Percentiles rank a stretch among this genome's conserved stretches.
Evolutionary conservation across 2,113 vertebrate genomes (phyloP).

Genomic region (Anser cygnoides): DNA sequence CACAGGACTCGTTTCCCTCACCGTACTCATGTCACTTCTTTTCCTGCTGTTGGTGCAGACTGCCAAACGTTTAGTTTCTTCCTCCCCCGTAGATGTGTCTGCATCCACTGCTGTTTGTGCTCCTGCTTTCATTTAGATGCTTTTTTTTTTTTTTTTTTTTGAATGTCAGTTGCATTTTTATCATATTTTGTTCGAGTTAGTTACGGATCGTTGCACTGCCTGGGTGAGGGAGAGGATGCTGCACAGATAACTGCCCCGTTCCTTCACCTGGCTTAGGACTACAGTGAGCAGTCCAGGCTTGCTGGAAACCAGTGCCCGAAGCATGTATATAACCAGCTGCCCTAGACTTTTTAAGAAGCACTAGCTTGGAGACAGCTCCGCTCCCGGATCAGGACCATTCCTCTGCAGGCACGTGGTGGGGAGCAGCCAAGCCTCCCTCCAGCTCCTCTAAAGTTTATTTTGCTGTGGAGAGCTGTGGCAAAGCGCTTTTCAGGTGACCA

Average conservation of each 20-base stretch:
- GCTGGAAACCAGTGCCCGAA: background rate
- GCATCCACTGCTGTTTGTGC: background rate
- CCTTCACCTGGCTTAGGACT: background rate
- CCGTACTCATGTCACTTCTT: background rate
- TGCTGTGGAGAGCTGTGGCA: background rate
- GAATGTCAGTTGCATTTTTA: background rate
- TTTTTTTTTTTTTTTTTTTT: background rate
- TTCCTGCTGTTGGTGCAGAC: background rate
- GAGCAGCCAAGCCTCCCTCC: background rate
- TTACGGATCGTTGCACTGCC: fast-evolving
- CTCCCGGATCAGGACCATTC: background rate
- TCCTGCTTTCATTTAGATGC: background rate
- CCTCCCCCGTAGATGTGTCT: background rate
- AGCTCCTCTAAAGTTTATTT: background rate
- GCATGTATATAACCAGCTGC: background rate
- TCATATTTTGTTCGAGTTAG: background rate
- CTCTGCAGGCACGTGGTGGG: background rate
- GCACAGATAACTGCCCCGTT: fast-evolving
- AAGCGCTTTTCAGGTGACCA: background rate
- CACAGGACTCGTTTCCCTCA: fast-evolving
- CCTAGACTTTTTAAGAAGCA: background rate
- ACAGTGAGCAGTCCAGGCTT: background rate
- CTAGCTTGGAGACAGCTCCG: too few relatives aligned
- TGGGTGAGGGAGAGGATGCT: background rate
- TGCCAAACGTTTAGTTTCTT: background rate